Percentiles rank a stretch among this genome's conserved stretches.
Conservation (phyloP, 1,140 invertebrate species). For the Eufriesea mexicana region DNA sequence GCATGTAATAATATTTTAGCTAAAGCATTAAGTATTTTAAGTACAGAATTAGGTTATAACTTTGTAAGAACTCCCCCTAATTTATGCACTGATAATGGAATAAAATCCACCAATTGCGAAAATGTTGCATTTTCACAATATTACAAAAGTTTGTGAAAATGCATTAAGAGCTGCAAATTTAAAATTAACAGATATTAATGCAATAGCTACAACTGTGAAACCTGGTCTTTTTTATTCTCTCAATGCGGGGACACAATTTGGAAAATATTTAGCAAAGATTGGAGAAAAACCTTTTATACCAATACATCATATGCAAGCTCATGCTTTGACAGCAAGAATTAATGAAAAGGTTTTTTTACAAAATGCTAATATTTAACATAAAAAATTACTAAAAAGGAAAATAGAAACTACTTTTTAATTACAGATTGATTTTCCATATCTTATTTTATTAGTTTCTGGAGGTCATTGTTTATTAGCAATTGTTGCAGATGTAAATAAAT, state of each 20-base stretch:
- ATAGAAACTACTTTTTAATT: slow-evolving; percentile 25
- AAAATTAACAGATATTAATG: slow-evolving; percentile 90
- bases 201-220: slow-evolving; percentile 94
- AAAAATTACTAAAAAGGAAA: background rate
- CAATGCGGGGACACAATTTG: slow-evolving; percentile 92
- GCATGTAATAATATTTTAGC: slow-evolving; percentile 95
- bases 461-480: slow-evolving; percentile 94
- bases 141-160: slow-evolving; percentile 88
- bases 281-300: slow-evolving; percentile 94
- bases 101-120: slow-evolving; percentile 95
- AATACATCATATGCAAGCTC: slow-evolving; percentile 99
- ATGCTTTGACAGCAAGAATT: slow-evolving; percentile 95
- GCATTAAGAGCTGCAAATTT: slow-evolving; percentile 87
- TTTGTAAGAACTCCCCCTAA: slow-evolving; percentile 90
- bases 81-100: slow-evolving; percentile 98
- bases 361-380: background rate
- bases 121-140: slow-evolving; percentile 91
- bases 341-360: slow-evolving; percentile 81
- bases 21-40: slow-evolving; percentile 86
- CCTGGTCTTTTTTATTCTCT: slow-evolving; percentile 93
- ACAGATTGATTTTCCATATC: slow-evolving; percentile 90
- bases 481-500: slow-evolving; percentile 89
- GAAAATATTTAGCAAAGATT: slow-evolving; percentile 88
- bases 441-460: slow-evolving; percentile 94
- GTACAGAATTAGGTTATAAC: slow-evolving; percentile 85